Evolutionary conservation across 2,888 invertebrate species (phyloP), one percentile per base, ranked within the genome.

Genomic region (Zonitis immaculata): DNA sequence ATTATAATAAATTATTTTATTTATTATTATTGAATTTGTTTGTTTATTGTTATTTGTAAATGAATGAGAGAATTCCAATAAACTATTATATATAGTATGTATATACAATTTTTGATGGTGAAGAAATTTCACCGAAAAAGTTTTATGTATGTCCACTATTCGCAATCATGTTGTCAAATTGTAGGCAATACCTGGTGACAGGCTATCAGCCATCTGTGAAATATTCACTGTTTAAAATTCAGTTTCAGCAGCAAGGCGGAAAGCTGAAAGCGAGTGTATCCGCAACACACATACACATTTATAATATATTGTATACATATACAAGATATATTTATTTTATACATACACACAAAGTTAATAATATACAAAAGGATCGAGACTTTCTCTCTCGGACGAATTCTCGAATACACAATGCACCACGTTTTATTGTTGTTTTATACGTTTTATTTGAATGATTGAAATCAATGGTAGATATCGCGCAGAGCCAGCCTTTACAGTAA

Each of bases 91-190:
- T n/a, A n/a, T n/a, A n/a, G n/a, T n/a, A n/a, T n/a, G n/a, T n/a
- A n/a, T n/a, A n/a, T n/a, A n/a, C n/a, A n/a, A n/a, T n/a, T n/a
- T n/a, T n/a, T n/a, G n/a, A n/a, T n/a, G n/a, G n/a, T n/a, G n/a
- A n/a, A n/a, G n/a, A n/a, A n/a, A n/a, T n/a, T n/a, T n/a, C n/a
- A n/a, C n/a, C n/a, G n/a, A n/a, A 42, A 22, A 47, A 56, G 49
- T 58, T 62, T 65, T 66, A 67, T 66, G 61, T 60, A 67, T 57
- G 64, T 59, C 57, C 57, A 52, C 52, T 52, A 60, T 61, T 65
- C 62, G 66, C 69, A 70, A 70, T 70, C 70, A 70, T 70, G 68
- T 70, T 70, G 70, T 70, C 70, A 70, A 70, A 70, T 70, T 70
- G 68, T 63, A 65, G 65, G 59, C 66, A 66, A 65, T 66, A 65